These are phyloP conservation scores for Epirrhoe tristata DNA, from an alignment of 2,888 invertebrate genomes.

Conservation along the genomic window DNA sequence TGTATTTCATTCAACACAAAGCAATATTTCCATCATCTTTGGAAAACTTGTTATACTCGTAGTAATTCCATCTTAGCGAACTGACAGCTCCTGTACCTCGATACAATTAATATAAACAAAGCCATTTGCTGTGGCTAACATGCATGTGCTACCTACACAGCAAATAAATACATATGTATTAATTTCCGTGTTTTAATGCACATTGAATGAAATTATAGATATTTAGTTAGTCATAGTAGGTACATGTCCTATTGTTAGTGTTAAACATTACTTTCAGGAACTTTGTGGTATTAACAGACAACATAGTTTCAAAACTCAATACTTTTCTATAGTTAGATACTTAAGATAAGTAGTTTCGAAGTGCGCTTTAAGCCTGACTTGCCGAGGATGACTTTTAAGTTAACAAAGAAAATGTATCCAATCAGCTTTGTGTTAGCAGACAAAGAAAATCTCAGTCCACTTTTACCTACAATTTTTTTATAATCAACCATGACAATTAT, in stretches of 20 bases:
- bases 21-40: neutral
- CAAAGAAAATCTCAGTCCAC: constrained; percentile 36
- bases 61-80: constrained; percentile 1
- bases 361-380: constrained; percentile 6
- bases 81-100: neutral
- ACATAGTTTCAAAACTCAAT: neutral
- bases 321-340: neutral
- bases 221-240: neutral
- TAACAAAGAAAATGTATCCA: constrained; percentile 28
- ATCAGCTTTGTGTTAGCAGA: constrained; percentile 27
- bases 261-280: too few relatives aligned
- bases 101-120: neutral
- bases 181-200: neutral
- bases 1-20: neutral
- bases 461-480: constrained; percentile 31
- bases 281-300: constrained; percentile 3
- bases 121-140: neutral
- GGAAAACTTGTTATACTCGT: neutral
- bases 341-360: neutral
- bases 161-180: neutral
- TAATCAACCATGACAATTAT: constrained; percentile 34
- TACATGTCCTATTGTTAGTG: too few relatives aligned
- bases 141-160: neutral
- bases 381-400: constrained; percentile 14
- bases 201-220: neutral